These are phyloP conservation scores for Pomacea maculata DNA, from an alignment of 1,140 invertebrate genomes.

Conservation along the genomic window DNA sequence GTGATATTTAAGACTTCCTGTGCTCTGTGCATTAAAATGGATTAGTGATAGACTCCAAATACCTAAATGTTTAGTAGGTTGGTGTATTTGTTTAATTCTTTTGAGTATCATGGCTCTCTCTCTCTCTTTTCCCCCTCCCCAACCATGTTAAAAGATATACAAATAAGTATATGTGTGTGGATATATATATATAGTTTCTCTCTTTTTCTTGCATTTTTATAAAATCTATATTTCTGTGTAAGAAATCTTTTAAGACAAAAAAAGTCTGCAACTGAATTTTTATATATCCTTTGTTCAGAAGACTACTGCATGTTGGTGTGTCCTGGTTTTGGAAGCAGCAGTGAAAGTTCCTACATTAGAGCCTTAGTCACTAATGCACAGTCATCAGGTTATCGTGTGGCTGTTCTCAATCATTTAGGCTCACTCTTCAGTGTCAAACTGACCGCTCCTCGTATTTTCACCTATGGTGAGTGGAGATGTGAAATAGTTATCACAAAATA, in stretches of 20 bases:
- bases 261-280: not conserved
- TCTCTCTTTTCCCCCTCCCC: no score
- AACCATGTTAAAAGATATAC: no score
- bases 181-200: not conserved
- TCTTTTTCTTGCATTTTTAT: not conserved
- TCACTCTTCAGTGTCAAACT: constrained; percentile 83
- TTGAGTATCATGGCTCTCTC: no score
- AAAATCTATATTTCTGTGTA: no score
- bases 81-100: no score
- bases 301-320: constrained; percentile 89
- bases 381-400: constrained; percentile 87
- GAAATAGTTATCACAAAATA: not conserved
- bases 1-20: not conserved
- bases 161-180: not conserved
- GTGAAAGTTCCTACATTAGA: constrained; percentile 90
- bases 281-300: constrained; percentile 69
- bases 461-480: constrained; percentile 77
- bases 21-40: no score
- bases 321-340: constrained; percentile 92
- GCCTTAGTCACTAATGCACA: constrained; percentile 92
- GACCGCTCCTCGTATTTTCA: constrained; percentile 87
- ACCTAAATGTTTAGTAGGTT: no score
- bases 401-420: constrained; percentile 95
- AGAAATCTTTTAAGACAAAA: no score
- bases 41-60: no score